Conservation (phyloP, 2,113 vertebrate species). For the Aegotheles bennettii region DNA sequence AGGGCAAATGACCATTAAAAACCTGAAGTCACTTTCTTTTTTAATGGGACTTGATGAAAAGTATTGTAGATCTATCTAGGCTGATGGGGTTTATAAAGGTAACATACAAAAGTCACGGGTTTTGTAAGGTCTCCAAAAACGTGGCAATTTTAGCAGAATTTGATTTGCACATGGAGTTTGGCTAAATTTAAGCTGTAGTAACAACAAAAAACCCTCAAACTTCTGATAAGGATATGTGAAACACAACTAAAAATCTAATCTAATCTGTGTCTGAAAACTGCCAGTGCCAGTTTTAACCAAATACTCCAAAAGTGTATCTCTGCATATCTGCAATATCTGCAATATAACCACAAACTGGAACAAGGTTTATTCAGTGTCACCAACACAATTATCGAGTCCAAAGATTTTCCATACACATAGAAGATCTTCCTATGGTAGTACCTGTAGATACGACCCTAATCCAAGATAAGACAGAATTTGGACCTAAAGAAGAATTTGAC, state of each 20-base stretch:
- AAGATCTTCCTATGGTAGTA: not conserved
- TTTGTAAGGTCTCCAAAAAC: not conserved
- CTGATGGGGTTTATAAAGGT: not conserved
- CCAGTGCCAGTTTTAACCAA: not conserved
- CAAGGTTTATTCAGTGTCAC: not conserved
- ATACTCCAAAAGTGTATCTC: not conserved
- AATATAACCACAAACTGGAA: too few species aligned
- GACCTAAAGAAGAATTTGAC: too few species aligned
- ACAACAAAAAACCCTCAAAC: not conserved
- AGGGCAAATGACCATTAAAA: not conserved
- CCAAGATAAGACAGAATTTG: not conserved
- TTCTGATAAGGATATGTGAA: not conserved
- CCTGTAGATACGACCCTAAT: fast-evolving
- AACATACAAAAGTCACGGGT: not conserved
- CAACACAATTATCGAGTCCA: not conserved
- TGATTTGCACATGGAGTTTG: not conserved
- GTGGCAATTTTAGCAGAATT: not conserved
- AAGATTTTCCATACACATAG: fast-evolving
- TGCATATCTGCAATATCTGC: fast-evolving
- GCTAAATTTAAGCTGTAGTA: not conserved
- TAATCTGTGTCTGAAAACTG: not conserved
- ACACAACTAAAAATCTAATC: not conserved
- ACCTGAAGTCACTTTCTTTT: not conserved
- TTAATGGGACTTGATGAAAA: not conserved
- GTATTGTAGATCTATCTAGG: not conserved